Base-by-base conservation (phyloP, 35 echinoderm and acorn worm genomes). In the Heliocidaris tuberculata region DNA sequence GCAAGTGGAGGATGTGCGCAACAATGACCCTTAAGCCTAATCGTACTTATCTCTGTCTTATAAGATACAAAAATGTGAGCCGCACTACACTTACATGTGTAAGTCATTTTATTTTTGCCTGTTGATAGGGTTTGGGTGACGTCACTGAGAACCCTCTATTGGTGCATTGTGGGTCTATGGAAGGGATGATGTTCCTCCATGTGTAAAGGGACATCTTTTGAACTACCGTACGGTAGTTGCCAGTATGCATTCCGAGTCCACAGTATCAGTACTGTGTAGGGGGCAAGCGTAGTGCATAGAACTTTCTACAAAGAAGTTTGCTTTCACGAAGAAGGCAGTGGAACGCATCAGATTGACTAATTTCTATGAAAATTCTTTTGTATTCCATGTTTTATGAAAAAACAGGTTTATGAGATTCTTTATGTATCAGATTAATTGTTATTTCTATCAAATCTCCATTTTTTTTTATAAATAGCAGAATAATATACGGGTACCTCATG, bases 201-300 rank as follows among this genome's bases (percentile, higher is more conserved):
- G 9, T 86, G 21, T 86, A 9, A 32, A 21, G 6, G 85, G 31
- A 29, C 6, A 86, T 32, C 31, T 86, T 10, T 49, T 91, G 32
- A 91, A 49, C 89, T 91, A 91, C 89, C 5, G 24, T 91, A 47
- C 89, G 48, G 89, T 91, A 91, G 89, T 91, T 30, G 31, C 9
- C 2, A 21, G 48, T 4, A 93, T 93, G 91, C 48, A 93, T 93
- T 93, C 91, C 48, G 2, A 50, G 91, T 93, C 48, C 48, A 93
- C 48, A 93, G 29, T 59, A 93, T 59, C 50, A 93, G 48, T 93
- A 93, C 50, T 93, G 91, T 59, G 48, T 93, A 56, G 50, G 5
- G 48, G 21, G 7, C 48, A 27, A 11, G 7, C 0, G 50, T 52
- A 93, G 48, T 31, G 91, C 10, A 59, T 93, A 59, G 50, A n/a